Conservation (phyloP, 1,140 invertebrate genomes). For the Pemphigus obesinymphae region DNA sequence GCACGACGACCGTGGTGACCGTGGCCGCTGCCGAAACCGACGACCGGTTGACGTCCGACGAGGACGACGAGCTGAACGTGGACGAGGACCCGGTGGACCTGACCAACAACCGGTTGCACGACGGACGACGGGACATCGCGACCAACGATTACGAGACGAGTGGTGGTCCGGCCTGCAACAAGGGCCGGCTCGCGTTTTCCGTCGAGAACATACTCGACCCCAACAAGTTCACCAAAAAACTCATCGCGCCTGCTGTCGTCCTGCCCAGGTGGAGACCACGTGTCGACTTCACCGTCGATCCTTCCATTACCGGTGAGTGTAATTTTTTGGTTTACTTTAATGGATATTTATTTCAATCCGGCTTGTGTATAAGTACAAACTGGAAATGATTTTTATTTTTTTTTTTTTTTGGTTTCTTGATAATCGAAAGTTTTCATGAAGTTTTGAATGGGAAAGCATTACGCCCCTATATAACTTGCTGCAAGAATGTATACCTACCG, state of each 20-base stretch:
- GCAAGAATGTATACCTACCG: too few species aligned
- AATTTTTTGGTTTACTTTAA: too few species aligned
- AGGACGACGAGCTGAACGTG: constrained; percentile 19
- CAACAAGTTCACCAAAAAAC: constrained; percentile 76
- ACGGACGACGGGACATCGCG: neutral
- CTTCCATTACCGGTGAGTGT: constrained; percentile 33
- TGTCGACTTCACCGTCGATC: constrained; percentile 42
- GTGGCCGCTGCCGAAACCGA: neutral
- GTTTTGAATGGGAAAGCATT: too few species aligned
- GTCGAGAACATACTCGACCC: constrained; percentile 89
- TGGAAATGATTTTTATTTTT: too few species aligned
- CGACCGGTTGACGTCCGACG: constrained; percentile 20
- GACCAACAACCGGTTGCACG: constrained; percentile 42
- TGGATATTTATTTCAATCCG: too few species aligned
- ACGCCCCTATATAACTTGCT: too few species aligned
- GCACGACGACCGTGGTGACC: neutral
- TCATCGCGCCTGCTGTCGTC: constrained; percentile 44
- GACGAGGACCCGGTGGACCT: constrained; percentile 46
- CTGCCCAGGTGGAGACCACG: constrained; percentile 58
- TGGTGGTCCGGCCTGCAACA: constrained; percentile 42
- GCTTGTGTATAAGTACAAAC: too few species aligned
- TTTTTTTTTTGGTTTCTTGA: too few species aligned
- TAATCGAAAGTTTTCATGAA: too few species aligned
- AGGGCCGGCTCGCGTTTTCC: constrained; percentile 68
- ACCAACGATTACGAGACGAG: neutral